Evolutionary conservation across 2,888 invertebrate genomes (phyloP).

Genomic region (Scrobipalpa costella): DNA sequence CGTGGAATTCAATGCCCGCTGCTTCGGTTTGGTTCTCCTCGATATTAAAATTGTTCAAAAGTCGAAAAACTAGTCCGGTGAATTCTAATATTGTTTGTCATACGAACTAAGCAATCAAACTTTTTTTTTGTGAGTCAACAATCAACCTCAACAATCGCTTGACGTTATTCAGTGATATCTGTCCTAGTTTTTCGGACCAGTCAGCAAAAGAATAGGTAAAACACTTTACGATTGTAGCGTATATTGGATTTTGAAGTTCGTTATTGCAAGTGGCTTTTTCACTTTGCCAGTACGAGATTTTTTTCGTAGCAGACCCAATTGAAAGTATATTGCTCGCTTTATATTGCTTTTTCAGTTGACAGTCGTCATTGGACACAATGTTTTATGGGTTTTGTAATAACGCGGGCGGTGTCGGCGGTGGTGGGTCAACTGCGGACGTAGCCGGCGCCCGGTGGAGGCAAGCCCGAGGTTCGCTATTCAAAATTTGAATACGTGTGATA

Average conservation of each 20-base stretch:
- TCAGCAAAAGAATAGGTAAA: not conserved
- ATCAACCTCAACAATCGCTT: not conserved
- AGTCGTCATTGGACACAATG: constrained; percentile 55
- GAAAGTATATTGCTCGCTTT: constrained; percentile 55
- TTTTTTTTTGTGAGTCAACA: too few relatives aligned
- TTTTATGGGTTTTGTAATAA: constrained; percentile 62
- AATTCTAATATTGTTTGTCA: not conserved
- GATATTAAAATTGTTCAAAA: not conserved
- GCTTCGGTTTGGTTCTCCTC: not conserved
- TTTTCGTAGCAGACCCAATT: constrained; percentile 55
- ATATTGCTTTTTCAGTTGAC: constrained; percentile 64
- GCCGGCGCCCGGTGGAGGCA: constrained; percentile 27
- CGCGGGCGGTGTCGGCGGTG: constrained; percentile 36
- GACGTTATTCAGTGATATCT: not conserved
- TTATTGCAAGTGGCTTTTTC: constrained; percentile 69
- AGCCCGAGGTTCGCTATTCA: constrained; percentile 17
- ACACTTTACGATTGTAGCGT: constrained; percentile 33
- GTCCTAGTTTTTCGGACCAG: not conserved
- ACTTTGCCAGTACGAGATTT: constrained; percentile 61
- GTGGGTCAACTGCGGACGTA: constrained; percentile 15
- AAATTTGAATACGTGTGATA: constrained; percentile 11
- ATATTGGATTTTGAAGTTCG: constrained; percentile 72
- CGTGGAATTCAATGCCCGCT: not conserved
- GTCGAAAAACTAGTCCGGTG: not conserved
- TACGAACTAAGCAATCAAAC: too few relatives aligned